phyloP scores from a whole-genome alignment of 2,113 vertebrate species.

The Mustela lutreola region DNA sequence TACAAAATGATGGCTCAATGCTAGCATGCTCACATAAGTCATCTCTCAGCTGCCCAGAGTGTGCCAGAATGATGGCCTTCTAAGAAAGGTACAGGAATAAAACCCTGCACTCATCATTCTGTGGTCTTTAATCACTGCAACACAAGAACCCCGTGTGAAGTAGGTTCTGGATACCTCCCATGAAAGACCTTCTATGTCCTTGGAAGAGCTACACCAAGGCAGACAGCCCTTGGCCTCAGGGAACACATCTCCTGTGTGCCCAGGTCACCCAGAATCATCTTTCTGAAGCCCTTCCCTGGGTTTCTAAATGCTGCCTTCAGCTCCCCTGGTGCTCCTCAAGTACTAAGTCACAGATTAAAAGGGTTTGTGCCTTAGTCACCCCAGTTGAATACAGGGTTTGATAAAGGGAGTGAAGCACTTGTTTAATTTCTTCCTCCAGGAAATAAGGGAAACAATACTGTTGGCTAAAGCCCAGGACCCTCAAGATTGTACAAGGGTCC shows the following conservation, averaged over 20 bases:
- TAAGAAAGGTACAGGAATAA: not conserved
- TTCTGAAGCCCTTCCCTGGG: not conserved
- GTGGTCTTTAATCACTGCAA: not conserved
- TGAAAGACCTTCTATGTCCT: rapidly evolving
- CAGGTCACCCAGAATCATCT: not conserved
- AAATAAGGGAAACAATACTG: not conserved
- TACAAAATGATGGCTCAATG: not conserved
- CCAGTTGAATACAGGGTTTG: not conserved
- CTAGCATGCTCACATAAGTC: not conserved
- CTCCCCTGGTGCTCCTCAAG: not conserved
- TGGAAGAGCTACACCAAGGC: not conserved
- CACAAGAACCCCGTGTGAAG: not conserved
- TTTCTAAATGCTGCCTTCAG: not conserved
- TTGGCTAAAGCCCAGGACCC: not conserved
- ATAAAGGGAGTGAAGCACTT: not conserved
- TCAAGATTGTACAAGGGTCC: not conserved
- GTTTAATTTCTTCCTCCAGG: not conserved
- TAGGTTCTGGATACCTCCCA: not conserved
- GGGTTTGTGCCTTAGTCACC: not conserved
- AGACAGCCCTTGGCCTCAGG: not conserved
- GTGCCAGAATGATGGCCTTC: not conserved
- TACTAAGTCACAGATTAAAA: not conserved
- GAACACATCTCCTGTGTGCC: not conserved
- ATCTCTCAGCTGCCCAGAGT: not conserved
- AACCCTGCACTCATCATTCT: not conserved